Evolutionary conservation across 1,140 invertebrate genomes (phyloP).

Genomic region (Drosophila guanche): DNA sequence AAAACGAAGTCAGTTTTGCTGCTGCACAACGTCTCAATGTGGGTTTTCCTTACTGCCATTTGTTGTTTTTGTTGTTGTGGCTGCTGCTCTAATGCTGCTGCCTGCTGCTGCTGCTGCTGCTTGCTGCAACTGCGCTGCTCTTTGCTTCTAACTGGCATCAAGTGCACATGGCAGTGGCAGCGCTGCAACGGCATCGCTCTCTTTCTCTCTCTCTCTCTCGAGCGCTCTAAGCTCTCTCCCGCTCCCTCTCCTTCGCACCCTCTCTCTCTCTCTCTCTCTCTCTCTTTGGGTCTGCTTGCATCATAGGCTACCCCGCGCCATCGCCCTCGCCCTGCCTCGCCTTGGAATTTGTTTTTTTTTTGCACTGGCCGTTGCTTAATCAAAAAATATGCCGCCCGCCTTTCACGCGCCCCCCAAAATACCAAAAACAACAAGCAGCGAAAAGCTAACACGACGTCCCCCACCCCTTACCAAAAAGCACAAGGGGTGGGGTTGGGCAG

Average conservation of each 20-base stretch:
- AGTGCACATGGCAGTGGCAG: conserved; percentile 49
- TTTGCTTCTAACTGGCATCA: conserved; percentile 64
- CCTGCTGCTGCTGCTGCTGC: conserved; percentile 61
- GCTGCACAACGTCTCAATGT: conserved; percentile 25
- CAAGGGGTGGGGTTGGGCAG: no score
- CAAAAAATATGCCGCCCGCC: conserved; percentile 10
- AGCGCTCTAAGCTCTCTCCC: conserved; percentile 5
- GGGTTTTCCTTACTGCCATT: conserved; percentile 59
- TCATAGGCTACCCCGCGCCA: conserved; percentile 21
- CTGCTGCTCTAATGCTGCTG: conserved; percentile 75
- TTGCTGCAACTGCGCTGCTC: conserved; percentile 19
- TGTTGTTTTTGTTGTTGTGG: conserved; percentile 74
- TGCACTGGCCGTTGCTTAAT: conserved; percentile 35
- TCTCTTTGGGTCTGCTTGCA: conserved; percentile 32
- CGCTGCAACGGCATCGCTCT: conserved; percentile 6
- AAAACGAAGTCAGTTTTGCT: conserved; percentile 21
- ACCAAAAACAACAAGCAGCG: neutral
- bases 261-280: conserved; percentile 3
- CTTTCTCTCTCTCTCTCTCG: conserved; percentile 10
- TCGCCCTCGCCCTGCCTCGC: neutral
- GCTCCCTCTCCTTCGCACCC: conserved; percentile 4
- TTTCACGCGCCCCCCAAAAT: neutral
- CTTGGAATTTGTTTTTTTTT: conserved; percentile 24
- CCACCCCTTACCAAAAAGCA: neutral
- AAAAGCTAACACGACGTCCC: neutral